phyloP scores from a whole-genome alignment of 1,140 invertebrate genomes.

The Andricus grossulariae region DNA sequence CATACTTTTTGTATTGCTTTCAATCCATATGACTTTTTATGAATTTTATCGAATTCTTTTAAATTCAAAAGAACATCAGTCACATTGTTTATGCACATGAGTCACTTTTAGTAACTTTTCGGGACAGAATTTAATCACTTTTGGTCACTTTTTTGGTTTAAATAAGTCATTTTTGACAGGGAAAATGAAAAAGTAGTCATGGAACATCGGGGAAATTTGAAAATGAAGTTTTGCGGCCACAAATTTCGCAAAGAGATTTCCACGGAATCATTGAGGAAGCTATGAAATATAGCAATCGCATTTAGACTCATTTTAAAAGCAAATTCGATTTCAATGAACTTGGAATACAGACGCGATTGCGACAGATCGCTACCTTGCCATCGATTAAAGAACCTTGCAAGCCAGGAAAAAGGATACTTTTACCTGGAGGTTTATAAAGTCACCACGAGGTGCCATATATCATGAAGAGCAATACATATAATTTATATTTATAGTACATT shows the following conservation, averaged over 20 bases:
- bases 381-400: slow-evolving; percentile 19
- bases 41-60: no score
- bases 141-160: no score
- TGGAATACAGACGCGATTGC: slow-evolving; percentile 22
- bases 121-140: no score
- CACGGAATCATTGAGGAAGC: not conserved
- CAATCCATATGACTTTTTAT: no score
- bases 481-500: not conserved
- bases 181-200: no score
- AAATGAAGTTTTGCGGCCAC: no score
- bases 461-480: not conserved
- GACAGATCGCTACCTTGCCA: slow-evolving; percentile 23
- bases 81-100: no score
- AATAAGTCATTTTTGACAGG: no score
- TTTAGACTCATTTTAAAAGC: slow-evolving; percentile 22
- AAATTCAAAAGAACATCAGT: no score
- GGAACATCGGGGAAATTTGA: no score
- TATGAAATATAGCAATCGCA: not conserved
- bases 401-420: slow-evolving; percentile 13
- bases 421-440: not conserved
- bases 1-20: no score
- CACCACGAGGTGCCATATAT: not conserved
- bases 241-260: not conserved
- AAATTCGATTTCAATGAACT: slow-evolving; percentile 20
- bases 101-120: no score